Evolutionary conservation across 2,888 invertebrate species (phyloP).

Genomic region (Lamellibrachia columna): DNA sequence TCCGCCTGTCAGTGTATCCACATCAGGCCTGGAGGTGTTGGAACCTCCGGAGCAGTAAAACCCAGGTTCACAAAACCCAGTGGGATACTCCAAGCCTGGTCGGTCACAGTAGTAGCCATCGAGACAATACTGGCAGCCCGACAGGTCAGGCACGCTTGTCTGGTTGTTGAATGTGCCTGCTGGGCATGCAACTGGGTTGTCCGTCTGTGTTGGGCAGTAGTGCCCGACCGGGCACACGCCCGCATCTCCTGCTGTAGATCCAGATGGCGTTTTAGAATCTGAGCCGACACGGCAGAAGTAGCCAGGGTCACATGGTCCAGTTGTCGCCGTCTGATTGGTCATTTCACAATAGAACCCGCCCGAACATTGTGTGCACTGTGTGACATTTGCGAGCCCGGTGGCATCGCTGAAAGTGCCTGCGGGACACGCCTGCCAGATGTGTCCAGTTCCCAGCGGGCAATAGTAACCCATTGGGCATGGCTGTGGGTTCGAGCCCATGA

Average conservation of each 20-base stretch:
- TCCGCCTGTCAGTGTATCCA: conserved; percentile 50
- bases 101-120: conserved; percentile 57
- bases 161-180: conserved; percentile 59
- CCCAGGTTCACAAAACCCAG: conserved; percentile 54
- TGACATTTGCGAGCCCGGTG: conserved; percentile 48
- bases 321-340: conserved; percentile 50
- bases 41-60: conserved; percentile 58
- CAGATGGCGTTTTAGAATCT: conserved; percentile 48
- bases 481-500: conserved; percentile 49
- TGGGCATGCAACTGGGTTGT: conserved; percentile 54
- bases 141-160: conserved; percentile 37
- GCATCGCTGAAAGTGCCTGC: conserved; percentile 51
- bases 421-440: conserved; percentile 58
- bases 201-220: conserved; percentile 55
- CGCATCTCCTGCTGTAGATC: conserved; percentile 50
- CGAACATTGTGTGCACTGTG: conserved; percentile 58
- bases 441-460: conserved; percentile 59
- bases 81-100: conserved; percentile 53
- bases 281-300: conserved; percentile 57
- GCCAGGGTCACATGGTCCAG: conserved; percentile 59
- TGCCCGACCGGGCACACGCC: conserved; percentile 57
- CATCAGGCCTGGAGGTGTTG: conserved; percentile 50
- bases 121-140: conserved; percentile 54
- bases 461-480: conserved; percentile 59
- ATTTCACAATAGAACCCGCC: conserved; percentile 57